phyloP scores from a whole-genome alignment of 1,140 invertebrate species.

The Cryptotermes secundus region DNA sequence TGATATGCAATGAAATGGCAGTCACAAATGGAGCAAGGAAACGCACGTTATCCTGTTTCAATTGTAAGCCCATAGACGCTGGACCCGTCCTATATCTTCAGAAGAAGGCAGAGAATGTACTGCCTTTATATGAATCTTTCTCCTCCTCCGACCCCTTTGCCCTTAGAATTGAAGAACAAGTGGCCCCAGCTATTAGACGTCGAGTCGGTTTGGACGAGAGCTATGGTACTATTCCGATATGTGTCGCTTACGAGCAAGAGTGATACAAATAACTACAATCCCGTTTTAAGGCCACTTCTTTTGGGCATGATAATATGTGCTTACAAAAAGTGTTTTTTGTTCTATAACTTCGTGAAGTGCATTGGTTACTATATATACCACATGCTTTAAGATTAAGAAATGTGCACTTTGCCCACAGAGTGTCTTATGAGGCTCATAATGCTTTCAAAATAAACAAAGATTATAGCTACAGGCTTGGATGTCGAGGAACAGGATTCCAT shows the following conservation, averaged over 20 bases:
- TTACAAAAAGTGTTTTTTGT: no score
- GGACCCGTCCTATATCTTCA: neutral
- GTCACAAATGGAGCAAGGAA: neutral
- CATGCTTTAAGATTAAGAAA: no score
- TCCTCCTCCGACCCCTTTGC: neutral
- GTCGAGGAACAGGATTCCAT: no score
- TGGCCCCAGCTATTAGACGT: neutral
- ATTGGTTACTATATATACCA: no score
- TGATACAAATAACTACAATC: neutral
- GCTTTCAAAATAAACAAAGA: no score
- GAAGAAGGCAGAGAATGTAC: neutral
- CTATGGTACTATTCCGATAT: neutral
- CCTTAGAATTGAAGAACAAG: conserved; percentile 6
- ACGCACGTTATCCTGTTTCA: neutral
- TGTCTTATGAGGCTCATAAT: no score
- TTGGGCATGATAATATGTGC: no score
- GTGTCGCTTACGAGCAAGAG: neutral
- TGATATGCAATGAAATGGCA: neutral
- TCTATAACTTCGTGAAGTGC: no score
- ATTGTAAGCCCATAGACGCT: neutral
- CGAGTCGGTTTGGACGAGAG: neutral
- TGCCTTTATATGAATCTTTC: conserved; percentile 12
- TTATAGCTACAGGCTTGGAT: no score
- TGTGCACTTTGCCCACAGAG: no score
- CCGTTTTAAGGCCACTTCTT: no score